Percentiles rank a stretch among this genome's conserved stretches.
These are phyloP conservation scores for Glyphotaelius pellucidus DNA, from an alignment of 2,888 invertebrate genomes.

Conservation along the genomic window DNA sequence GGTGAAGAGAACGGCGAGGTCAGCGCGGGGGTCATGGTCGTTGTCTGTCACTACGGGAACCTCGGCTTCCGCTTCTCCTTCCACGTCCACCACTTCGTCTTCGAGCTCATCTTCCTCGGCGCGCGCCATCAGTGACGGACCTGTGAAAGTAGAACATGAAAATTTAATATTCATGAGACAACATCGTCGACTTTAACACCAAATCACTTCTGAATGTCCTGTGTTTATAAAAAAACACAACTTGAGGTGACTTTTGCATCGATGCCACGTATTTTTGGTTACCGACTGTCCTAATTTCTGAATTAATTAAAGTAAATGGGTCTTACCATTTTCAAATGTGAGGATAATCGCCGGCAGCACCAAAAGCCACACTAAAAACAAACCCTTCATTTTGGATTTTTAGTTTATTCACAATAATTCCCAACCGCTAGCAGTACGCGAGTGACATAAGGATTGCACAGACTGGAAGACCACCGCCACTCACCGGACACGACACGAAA, in stretches of 20 bases:
- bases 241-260: constrained; percentile 12
- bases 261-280: constrained; percentile 74
- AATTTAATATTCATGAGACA: neutral
- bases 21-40: constrained; percentile 92
- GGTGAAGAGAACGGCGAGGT: constrained; percentile 93
- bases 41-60: constrained; percentile 77
- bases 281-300: constrained; percentile 39
- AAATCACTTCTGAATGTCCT: neutral
- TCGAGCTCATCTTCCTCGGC: constrained; percentile 84
- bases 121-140: constrained; percentile 75
- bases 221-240: neutral
- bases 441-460: constrained; percentile 46
- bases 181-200: neutral
- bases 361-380: constrained; percentile 78
- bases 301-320: constrained; percentile 65
- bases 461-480: constrained; percentile 67
- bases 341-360: constrained; percentile 85
- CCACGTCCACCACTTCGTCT: constrained; percentile 82
- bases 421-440: constrained; percentile 34
- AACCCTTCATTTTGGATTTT: constrained; percentile 80
- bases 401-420: constrained; percentile 23
- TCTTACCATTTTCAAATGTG: constrained; percentile 85
- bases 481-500: constrained; percentile 69
- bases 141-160: constrained; percentile 69
- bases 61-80: constrained; percentile 81